Base-by-base conservation (phyloP, 2,888 invertebrate genomes). In the Melitaea athalia region DNA sequence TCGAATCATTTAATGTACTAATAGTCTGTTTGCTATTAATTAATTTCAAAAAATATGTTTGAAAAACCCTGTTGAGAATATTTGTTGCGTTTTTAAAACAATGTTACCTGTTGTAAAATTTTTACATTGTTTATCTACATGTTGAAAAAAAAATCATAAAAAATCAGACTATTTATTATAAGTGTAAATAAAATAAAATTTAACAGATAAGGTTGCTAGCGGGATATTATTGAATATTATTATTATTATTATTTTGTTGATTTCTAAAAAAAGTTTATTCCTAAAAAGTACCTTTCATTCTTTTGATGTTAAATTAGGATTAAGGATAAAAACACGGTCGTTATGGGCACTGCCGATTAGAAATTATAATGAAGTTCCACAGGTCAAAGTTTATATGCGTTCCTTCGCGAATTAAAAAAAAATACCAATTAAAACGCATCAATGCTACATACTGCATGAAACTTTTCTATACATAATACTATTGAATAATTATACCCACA, bases 201-300 rank as follows among this genome's bases (percentile, higher is more conserved):
- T 84, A 88, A 88, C 85, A 87, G 80, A 68, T 86, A 85, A 79
- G 72, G 72, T 84, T 80, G 78, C 64, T 67, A 81, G 78, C 81
- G 84, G 83, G 81, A 83, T 84, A 81, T 82, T 83, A 81, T 73
- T 59, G 74, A 72, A 33, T 55, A 33, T 53, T 53, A 53, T 55
- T 55, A 33, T 53, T 53, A 53, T 55, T 33, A 14, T 73, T 75
- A 70, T 78, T 77, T 90, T 89, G 90, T 89, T 89, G 86, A 86
- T 76, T 84, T 88, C 87, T 89, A 84, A 87, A 89, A 53, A 55
- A 85, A 79, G 81, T 88, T 87, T 89, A 92, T 92, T 92, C 92
- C 92, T 92, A 91, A 84, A 84, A 86, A 80, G 89, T 91, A 91
- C 90, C 90, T 91, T 87, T 83, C 85, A 82, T 77, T 14, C n/a